Conservation (phyloP, 2,113 vertebrate species). For the Notechis scutatus region DNA sequence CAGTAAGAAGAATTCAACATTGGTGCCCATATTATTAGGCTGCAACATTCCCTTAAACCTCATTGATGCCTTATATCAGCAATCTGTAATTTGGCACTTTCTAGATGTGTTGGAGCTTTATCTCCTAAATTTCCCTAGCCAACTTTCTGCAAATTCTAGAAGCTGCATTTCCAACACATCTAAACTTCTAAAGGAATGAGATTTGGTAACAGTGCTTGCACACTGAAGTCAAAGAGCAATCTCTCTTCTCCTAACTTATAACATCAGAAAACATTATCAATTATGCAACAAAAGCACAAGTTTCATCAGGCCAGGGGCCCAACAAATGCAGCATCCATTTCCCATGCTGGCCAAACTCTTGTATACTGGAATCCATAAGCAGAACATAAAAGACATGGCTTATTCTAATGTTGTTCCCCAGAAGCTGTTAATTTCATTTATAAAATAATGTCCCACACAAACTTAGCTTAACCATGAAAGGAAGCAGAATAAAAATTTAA, state of each 20-base stretch:
- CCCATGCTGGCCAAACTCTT: background rate
- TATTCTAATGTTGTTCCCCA: background rate
- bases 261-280: background rate
- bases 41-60: background rate
- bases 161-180: background rate
- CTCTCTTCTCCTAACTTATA: background rate
- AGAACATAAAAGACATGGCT: background rate
- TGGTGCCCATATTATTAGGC: background rate
- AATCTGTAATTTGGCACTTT: background rate
- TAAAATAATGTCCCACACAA: background rate
- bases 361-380: background rate
- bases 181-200: background rate
- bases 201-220: background rate
- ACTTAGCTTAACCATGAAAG: background rate
- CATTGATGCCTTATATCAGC: background rate
- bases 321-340: background rate
- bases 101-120: background rate
- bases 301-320: background rate
- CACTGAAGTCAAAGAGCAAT: background rate
- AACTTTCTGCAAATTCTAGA: background rate
- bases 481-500: slow-evolving; percentile 25
- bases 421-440: background rate
- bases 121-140: background rate
- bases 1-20: background rate
- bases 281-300: background rate